A percentile compares a stretch with the other conserved stretches of the same genome.
Evolutionary conservation across 1,140 invertebrate species (phyloP).

Genomic region (Halictus rubicundus): DNA sequence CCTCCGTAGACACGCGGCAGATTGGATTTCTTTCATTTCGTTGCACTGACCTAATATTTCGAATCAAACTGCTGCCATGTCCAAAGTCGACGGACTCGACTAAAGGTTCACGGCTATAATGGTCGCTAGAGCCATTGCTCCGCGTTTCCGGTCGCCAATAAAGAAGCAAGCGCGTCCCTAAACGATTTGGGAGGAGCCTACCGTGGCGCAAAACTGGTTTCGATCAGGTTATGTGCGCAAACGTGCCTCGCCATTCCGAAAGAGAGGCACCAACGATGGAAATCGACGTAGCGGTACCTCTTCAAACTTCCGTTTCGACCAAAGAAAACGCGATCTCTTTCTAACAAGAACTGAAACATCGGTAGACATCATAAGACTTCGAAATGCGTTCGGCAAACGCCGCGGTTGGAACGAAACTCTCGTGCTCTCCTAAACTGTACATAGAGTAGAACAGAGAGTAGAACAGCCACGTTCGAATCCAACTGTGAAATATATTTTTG

Average conservation of each 20-base stretch:
- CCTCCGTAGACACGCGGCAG: no score
- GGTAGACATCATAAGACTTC: background rate
- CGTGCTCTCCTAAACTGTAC: no score
- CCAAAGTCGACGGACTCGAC: no score
- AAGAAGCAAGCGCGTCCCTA: background rate
- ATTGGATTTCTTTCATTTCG: no score
- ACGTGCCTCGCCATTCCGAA: background rate
- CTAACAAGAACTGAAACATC: background rate
- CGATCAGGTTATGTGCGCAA: background rate
- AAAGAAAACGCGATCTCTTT: background rate
- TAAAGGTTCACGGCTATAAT: background rate
- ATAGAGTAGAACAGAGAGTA: no score
- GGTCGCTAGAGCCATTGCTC: background rate
- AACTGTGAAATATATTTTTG: slow-evolving; percentile 45
- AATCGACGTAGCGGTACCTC: background rate
- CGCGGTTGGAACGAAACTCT: no score
- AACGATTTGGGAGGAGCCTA: slow-evolving; percentile 29
- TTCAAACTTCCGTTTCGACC: background rate
- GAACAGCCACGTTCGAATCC: background rate
- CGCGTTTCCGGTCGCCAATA: slow-evolving; percentile 25
- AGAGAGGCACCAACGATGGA: no score
- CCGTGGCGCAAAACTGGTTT: slow-evolving; percentile 44
- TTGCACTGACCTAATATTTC: no score
- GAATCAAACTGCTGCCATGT: no score
- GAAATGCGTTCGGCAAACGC: no score